Evolutionary conservation across 2,797 vertebrate genomes (phyloP), one percentile per base, ranked within the genome.

Genomic region (Enteromius mattozi): DNA sequence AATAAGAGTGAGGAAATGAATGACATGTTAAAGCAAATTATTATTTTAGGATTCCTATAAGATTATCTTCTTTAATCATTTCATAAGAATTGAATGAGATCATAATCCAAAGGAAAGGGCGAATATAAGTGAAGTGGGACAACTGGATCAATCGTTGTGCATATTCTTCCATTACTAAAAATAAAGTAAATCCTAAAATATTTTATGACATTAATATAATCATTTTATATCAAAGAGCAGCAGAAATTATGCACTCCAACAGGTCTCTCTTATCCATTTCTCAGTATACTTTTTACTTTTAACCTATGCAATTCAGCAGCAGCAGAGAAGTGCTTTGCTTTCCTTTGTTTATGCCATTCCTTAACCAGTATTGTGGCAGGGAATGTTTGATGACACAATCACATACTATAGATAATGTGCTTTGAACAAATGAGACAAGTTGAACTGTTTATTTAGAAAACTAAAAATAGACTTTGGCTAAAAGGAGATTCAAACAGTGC

Each of bases 381-480:
- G 14, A 17, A 61, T 65, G 59, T 27, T 65, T 45, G 56, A 78
- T 78, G 76, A 45, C 49, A 75, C 17, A 45, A 78, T 19, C 16
- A 1, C 27, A 30, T 79, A 49, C 59, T 45, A 79, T 51, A 42
- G 27, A 79, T 65, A 79, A 51, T 14, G 42, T 14, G 24, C 19
- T 33, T 45, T 42, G n/a, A 56, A 61, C 54, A 77, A 42, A 77
- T 42, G 35, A 77, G 75, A 42, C n/a, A 77, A 42, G 47, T 49
- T 75, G 10, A 74, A 59, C n/a, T 17, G 54, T 59, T 76, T 59
- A 59, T 59, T 76, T 59, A 59, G 24, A 24, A 77, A 61, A 77
- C 21, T 40, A 37, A 76, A 24, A 76, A 76, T 35, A 76, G 30
- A 21, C 6, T 24, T 75, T 76, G n/a, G 2, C 33, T 77, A 77